Base-by-base conservation (phyloP, 23 tunicate genomes). In the Oikopleura dioica region DNA sequence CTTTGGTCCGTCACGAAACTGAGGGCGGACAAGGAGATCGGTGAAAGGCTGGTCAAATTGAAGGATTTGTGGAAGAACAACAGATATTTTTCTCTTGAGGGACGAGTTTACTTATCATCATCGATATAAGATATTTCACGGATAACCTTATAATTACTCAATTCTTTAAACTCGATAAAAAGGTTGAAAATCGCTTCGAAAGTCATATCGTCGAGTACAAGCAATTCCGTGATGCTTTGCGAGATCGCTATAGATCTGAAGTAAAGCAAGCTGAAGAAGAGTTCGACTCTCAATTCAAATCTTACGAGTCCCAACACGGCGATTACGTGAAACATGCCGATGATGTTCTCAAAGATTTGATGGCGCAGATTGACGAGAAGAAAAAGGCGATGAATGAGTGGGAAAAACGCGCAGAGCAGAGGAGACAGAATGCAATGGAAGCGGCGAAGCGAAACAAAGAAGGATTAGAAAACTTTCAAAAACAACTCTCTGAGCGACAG, bases 121-220 rank as follows among this genome's bases (percentile, higher is more conserved):
- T n/a, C n/a, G n/a, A n/a, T n/a, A n/a, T n/a, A n/a, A n/a, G n/a
- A n/a, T n/a, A n/a, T n/a, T n/a, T n/a, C n/a, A n/a, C n/a, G n/a
- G n/a, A n/a, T n/a, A n/a, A n/a, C n/a, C n/a, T n/a, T n/a, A n/a
- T n/a, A n/a, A n/a, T n/a, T n/a, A n/a, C n/a, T n/a, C n/a, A n/a
- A n/a, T n/a, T n/a, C n/a, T n/a, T n/a, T n/a, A n/a, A n/a, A n/a
- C n/a, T n/a, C n/a, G n/a, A 31, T 63, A 24, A 63, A 63, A 31
- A 63, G 26, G 26, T 31, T 2, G 72, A 63, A 63, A 5, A 12
- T 31, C 16, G 72, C 16, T 63, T 63, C 33, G 72, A 63, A 4
- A 12, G 30, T 23, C 72, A 63, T 63, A 63, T 63, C 26, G 72
- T 63, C 5, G 72, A 63, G 72, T 63, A 63, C 33, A 63, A 63